These are phyloP conservation scores for Eonycteris spelaea DNA, from an alignment of 2,113 vertebrate species.

Conservation along the genomic window DNA sequence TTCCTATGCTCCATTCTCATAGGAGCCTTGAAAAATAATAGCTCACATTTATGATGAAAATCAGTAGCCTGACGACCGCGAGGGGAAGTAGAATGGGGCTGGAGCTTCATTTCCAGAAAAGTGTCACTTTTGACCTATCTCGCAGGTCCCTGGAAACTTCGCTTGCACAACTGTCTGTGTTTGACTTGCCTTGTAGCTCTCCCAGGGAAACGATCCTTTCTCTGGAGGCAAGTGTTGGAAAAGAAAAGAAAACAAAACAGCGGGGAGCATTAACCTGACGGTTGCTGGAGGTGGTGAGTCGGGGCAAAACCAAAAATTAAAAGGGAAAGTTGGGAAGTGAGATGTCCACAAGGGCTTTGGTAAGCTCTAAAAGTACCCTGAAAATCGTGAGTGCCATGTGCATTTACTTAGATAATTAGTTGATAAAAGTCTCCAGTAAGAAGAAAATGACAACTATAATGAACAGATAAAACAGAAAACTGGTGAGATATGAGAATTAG, in stretches of 20 bases:
- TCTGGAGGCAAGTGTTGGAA: neutral
- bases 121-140: neutral
- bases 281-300: neutral
- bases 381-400: neutral
- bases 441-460: neutral
- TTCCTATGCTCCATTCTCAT: neutral
- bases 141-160: neutral
- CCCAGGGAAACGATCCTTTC: neutral
- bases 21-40: neutral
- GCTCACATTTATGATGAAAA: fast-evolving
- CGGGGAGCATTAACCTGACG: neutral
- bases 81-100: too few relatives aligned
- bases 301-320: neutral
- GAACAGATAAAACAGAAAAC: neutral
- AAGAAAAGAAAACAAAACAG: neutral
- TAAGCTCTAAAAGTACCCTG: neutral
- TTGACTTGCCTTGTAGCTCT: neutral
- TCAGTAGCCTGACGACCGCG: neutral
- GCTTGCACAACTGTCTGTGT: neutral
- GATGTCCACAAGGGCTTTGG: neutral
- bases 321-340: neutral
- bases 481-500: neutral
- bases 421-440: neutral
- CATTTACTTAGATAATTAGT: neutral
- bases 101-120: neutral